A percentile compares a stretch with the other conserved stretches of the same genome.
Evolutionary conservation across 2,797 vertebrate species (phyloP).

Genomic region (Anguilla megastoma): DNA sequence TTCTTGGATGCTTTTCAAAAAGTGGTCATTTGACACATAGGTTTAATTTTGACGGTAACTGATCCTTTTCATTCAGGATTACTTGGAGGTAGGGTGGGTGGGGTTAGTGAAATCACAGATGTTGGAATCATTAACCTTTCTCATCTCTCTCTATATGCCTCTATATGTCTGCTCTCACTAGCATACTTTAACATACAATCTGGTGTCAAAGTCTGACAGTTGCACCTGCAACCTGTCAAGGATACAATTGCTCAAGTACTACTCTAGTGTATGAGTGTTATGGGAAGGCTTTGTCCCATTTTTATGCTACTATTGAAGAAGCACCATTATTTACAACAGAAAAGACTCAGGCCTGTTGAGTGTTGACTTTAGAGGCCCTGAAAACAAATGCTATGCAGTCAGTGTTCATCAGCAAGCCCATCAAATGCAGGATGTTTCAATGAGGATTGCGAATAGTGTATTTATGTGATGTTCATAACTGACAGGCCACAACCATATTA

Average conservation of each 20-base stretch:
- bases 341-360: background rate
- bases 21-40: background rate
- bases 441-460: background rate
- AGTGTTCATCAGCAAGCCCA: slow-evolving; percentile 50
- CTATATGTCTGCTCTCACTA: background rate
- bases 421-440: slow-evolving; percentile 9
- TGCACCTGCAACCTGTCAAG: background rate
- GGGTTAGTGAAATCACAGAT: background rate
- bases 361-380: slow-evolving; percentile 49
- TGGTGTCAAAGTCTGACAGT: background rate
- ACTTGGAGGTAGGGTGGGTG: background rate
- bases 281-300: background rate
- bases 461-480: slow-evolving; percentile 34
- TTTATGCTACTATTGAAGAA: background rate
- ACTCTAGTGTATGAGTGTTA: background rate
- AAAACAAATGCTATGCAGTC: slow-evolving; percentile 49
- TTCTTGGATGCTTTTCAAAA: background rate
- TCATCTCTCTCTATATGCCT: background rate
- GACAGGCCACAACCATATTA: background rate
- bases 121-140: background rate
- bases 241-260: background rate
- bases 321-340: background rate
- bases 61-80: background rate
- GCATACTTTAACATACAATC: background rate
- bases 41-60: background rate